Base-by-base conservation (phyloP, 2,113 vertebrate genomes). In the Salvator merianae region DNA sequence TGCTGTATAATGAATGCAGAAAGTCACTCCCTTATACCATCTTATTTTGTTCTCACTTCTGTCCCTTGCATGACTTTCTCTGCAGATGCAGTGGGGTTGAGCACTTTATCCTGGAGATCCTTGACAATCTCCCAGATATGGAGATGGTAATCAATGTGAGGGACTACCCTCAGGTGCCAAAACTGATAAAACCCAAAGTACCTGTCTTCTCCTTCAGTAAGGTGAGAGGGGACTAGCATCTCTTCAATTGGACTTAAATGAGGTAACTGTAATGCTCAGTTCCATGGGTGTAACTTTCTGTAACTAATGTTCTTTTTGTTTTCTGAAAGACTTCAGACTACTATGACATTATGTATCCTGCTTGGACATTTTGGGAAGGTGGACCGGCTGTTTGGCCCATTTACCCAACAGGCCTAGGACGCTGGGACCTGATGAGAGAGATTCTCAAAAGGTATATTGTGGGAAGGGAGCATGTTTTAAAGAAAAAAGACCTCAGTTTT, bases 341-440 rank as follows among this genome's bases (percentile, higher is more conserved):
- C 94, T 93, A 94, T 85, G 99, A 99, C 90, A 98, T 99, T 92
- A 98, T 99, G 99, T 99, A 99, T 83, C 99, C 98, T 78, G 98
- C 99, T 0, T 99, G 99, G 99, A 99, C 99, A 0, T 99, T 99
- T 89, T 99, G 99, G 99, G 99, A 99, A 96, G 99, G 99, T 13
- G 99, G 99, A 13, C 99, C 99, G 3, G 99, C 99, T 38, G 98
- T 99, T 88, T 99, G 98, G 99, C 99, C 99, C 70, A 98, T 99
- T 91, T 99, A 99, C 82, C 99, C 99, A 53, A 98, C 97, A 7
- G 99, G 99, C 82, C 96, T 99, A 79, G 99, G 99, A 40, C 97
- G 99, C 83, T 99, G 99, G 99, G 99, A 99, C 88, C 96, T 99
- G 75, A 98, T 99, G 97, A 98, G 97, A 91, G 96, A 97, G 30